A percentile compares a stretch with the other conserved stretches of the same genome.
phyloP scores from a whole-genome alignment of 2,113 vertebrate species.

The Macquaria australasica region DNA sequence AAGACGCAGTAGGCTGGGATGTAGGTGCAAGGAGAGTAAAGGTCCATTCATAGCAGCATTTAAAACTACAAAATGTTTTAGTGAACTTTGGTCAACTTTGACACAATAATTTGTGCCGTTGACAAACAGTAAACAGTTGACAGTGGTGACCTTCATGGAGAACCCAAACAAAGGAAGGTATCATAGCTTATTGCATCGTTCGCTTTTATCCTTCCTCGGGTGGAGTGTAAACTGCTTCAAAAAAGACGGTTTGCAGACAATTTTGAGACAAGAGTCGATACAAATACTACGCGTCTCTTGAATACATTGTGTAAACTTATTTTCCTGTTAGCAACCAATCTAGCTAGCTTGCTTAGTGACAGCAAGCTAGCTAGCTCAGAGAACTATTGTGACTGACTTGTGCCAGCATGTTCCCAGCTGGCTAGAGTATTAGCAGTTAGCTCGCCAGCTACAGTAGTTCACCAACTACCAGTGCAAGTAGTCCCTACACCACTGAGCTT shows the following conservation, averaged over 20 bases:
- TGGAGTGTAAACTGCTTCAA: not conserved
- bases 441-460: not conserved
- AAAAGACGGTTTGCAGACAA: not conserved
- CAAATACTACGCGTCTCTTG: not conserved
- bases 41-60: not conserved
- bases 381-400: not conserved
- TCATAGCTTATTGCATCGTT: not conserved
- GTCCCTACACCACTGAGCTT: not conserved
- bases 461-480: not conserved
- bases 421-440: not conserved
- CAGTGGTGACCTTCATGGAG: too few species aligned
- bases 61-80: not conserved
- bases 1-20: not conserved
- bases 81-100: not conserved
- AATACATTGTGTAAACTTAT: not conserved
- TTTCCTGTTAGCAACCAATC: not conserved
- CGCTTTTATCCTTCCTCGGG: not conserved
- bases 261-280: too few species aligned
- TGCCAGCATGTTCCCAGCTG: not conserved
- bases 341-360: not conserved
- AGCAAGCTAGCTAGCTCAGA: not conserved
- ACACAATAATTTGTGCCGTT: not conserved
- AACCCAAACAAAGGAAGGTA: too few species aligned
- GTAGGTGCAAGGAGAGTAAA: not conserved
- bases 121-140: too few species aligned